A percentile compares a stretch with the other conserved stretches of the same genome.
These are phyloP conservation scores for Chymomyza procnemis DNA, from an alignment of 2,888 invertebrate genomes.

Conservation along the genomic window DNA sequence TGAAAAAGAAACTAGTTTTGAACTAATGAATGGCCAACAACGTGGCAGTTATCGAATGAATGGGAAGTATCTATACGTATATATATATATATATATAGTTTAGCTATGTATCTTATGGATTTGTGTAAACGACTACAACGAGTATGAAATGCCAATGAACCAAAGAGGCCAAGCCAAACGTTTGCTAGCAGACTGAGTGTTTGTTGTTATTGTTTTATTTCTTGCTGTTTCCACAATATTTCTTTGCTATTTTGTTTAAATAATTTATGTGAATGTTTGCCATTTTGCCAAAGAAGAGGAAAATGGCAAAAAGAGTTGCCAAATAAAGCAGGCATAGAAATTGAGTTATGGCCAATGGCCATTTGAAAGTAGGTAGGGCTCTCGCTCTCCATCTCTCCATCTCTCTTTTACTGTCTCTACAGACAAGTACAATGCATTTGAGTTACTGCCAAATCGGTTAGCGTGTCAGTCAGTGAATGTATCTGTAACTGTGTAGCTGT, in stretches of 20 bases:
- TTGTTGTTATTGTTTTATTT: background rate
- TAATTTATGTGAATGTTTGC: constrained; percentile 63
- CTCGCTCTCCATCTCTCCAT: too few species aligned
- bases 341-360: constrained; percentile 33
- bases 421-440: background rate
- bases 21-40: constrained; percentile 57
- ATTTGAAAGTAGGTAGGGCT: constrained; percentile 27
- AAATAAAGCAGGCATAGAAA: background rate
- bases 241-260: constrained; percentile 52
- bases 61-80: constrained; percentile 45
- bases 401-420: too few species aligned
- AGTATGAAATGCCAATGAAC: constrained; percentile 65
- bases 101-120: constrained; percentile 10
- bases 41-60: constrained; percentile 42
- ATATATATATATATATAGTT: constrained; percentile 13
- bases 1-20: constrained; percentile 57
- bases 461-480: constrained; percentile 23
- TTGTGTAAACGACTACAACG: background rate
- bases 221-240: constrained; percentile 23
- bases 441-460: constrained; percentile 46
- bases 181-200: background rate
- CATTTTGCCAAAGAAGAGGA: constrained; percentile 33
- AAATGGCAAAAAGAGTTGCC: constrained; percentile 22
- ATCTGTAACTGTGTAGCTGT: too few species aligned
- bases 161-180: constrained; percentile 58